phyloP scores from a whole-genome alignment of 2,797 vertebrate species.

The Pseudochirops corinnae region DNA sequence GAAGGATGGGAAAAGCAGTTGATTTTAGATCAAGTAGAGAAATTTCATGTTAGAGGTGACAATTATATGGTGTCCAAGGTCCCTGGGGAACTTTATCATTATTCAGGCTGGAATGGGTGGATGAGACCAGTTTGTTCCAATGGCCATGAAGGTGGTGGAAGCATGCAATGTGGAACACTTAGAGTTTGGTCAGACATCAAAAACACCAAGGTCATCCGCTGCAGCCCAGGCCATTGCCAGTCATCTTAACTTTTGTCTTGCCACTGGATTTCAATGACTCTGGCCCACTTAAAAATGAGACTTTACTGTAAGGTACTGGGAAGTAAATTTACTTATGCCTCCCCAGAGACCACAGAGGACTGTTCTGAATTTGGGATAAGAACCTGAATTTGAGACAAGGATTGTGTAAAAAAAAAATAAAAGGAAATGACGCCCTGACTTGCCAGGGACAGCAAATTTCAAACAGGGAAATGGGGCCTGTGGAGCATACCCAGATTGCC shows the following conservation, averaged over 20 bases:
- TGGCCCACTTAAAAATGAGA: not conserved
- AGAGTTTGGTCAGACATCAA: not conserved
- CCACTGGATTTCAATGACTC: not conserved
- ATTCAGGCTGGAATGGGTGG: not conserved
- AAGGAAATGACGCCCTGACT: not conserved
- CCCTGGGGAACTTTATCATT: not conserved
- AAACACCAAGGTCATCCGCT: not conserved
- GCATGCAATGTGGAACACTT: not conserved
- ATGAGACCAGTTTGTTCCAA: not conserved
- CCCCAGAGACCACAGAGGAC: not conserved
- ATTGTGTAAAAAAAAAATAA: not conserved
- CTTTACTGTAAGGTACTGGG: not conserved
- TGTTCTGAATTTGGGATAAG: not conserved
- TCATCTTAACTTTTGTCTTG: not conserved
- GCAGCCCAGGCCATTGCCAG: not conserved
- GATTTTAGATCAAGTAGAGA: not conserved
- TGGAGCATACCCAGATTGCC: not conserved
- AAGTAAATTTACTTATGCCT: not conserved
- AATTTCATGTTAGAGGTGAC: not conserved
- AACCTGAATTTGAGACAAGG: not conserved
- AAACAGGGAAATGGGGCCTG: not conserved
- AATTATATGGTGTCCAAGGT: not conserved
- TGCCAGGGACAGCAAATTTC: not conserved
- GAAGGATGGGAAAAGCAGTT: not conserved
- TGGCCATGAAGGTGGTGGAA: not conserved